These are phyloP conservation scores for Dasyornis broadbenti DNA, from an alignment of 2,113 vertebrate species.

Conservation along the genomic window DNA sequence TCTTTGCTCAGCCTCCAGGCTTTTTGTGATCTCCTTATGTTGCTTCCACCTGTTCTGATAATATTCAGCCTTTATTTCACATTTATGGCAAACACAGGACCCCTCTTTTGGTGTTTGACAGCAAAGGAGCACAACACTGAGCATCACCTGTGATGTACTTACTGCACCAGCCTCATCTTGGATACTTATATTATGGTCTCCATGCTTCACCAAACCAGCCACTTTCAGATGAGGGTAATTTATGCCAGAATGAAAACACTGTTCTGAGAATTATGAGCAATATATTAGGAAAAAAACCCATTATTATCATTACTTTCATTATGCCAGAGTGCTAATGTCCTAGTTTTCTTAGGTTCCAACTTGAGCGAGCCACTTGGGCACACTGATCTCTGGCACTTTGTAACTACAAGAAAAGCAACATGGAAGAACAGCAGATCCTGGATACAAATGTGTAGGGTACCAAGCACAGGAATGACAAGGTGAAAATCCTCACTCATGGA, in stretches of 20 bases:
- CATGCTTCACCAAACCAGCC: background rate
- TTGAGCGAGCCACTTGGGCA: background rate
- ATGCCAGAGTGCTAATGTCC: background rate
- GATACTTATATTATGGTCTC: rapidly evolving
- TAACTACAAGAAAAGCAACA: background rate
- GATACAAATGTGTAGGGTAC: background rate
- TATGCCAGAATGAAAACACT: background rate
- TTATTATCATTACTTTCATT: background rate
- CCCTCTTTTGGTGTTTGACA: background rate
- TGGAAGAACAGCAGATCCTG: background rate
- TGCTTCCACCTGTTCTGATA: background rate
- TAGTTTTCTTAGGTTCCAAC: background rate
- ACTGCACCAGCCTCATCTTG: background rate
- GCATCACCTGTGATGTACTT: background rate
- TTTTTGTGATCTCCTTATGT: background rate
- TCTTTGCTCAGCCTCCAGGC: background rate
- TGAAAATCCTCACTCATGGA: background rate
- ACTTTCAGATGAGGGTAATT: background rate
- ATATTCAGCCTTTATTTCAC: background rate
- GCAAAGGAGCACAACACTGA: background rate
- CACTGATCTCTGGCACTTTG: background rate
- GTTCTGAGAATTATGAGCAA: background rate
- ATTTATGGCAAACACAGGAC: background rate
- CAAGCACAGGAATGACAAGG: background rate
- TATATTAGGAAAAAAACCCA: background rate